These are phyloP conservation scores for Cheirogaleus medius DNA, from an alignment of 2,113 vertebrate species.

Conservation along the genomic window DNA sequence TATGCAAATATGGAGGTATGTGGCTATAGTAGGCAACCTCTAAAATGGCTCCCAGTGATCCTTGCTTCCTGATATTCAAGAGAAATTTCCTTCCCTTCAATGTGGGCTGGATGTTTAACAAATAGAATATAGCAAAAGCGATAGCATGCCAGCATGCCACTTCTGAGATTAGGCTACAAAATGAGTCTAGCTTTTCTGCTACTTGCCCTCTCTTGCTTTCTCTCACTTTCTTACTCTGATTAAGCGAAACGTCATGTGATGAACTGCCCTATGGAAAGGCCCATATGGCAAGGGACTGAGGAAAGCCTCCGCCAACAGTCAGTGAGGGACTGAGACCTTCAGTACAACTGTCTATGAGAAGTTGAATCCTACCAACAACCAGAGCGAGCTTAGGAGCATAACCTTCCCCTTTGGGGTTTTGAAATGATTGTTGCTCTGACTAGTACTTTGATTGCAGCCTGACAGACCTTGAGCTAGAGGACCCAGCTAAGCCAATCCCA, in stretches of 20 bases:
- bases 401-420: not conserved
- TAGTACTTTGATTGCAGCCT: not conserved
- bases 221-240: not conserved
- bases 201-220: not conserved
- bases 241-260: not conserved
- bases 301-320: not conserved
- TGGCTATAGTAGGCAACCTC: not conserved
- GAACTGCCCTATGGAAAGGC: not conserved
- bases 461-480: not conserved
- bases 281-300: not conserved
- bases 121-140: conserved; percentile 2
- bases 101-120: not conserved
- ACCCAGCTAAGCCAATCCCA: not conserved
- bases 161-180: conserved; percentile 8
- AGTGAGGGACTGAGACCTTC: not conserved
- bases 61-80: not conserved
- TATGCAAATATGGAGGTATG: not conserved
- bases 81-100: not conserved
- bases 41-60: not conserved
- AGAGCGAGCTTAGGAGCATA: not conserved
- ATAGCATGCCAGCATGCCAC: not conserved
- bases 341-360: not conserved
- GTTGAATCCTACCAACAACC: not conserved
- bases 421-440: not conserved
- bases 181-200: not conserved